Conservation (phyloP, 2,888 invertebrate genomes). For the Lymantria monacha region DNA sequence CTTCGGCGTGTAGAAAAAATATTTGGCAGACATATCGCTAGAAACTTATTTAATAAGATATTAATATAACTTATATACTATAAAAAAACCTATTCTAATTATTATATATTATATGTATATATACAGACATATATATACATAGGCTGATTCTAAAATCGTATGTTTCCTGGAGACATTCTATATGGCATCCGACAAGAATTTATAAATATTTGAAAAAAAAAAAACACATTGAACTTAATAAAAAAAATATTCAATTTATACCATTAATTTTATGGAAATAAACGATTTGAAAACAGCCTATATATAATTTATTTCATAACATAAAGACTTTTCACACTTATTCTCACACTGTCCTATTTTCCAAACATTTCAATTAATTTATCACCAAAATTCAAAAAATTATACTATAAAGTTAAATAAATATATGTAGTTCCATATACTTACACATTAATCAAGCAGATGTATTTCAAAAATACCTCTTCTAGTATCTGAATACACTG, state of each 20-base stretch:
- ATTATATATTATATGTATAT: conserved; percentile 19
- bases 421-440: too few species aligned
- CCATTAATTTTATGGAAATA: not conserved
- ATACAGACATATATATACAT: conserved; percentile 4
- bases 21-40: conserved; percentile 79
- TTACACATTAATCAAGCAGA: too few species aligned
- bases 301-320: conserved; percentile 45
- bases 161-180: not conserved
- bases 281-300: not conserved
- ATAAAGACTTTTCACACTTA: conserved; percentile 37
- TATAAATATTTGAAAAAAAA: not conserved
- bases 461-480: too few species aligned
- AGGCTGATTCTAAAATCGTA: not conserved
- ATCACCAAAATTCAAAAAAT: not conserved
- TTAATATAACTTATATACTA: conserved; percentile 51
- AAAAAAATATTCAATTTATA: not conserved
- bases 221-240: not conserved
- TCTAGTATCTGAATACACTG: too few species aligned
- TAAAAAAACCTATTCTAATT: conserved; percentile 39
- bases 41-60: conserved; percentile 66
- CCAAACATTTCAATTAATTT: conserved; percentile 11
- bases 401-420: too few species aligned
- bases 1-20: conserved; percentile 69
- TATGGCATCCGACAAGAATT: not conserved
- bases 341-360: conserved; percentile 20